Evolutionary conservation across 2,797 vertebrate species (phyloP), one percentile per base, ranked within the genome.

Genomic region (Melanotaenia pygmaea): DNA sequence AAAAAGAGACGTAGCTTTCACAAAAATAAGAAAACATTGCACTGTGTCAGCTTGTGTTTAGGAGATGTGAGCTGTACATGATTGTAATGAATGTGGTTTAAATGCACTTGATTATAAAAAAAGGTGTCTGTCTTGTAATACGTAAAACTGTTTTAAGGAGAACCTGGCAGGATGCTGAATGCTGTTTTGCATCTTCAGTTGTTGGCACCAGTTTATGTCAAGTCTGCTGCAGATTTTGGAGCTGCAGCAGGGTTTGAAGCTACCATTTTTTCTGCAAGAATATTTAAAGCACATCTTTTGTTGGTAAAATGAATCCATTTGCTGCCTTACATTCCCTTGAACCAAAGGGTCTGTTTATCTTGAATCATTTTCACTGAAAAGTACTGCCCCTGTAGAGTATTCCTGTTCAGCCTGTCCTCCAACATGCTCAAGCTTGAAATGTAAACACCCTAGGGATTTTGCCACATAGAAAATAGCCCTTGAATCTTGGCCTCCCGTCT

Each of bases 391-490:
- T 76, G 50, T 58, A 70, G 81, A 76, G 70, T 80, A 74, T 65
- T 47, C 64, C 57, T 32, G 60, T 60, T 43, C 38, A 35, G 53
- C 53, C 64, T 76, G 51, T 20, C 13, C 63, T 1, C 63, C 28
- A 1, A 53, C 72, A 73, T 59, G 77, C 64, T 7, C 43, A 47
- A 66, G 58, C 82, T 78, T 72, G 71, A 64, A 56, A 57, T 53
- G 38, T 12, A 67, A 85, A 67, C 43, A 72, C 65, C 74, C 40
- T 26, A 11, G 74, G 80, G 85, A 82, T 58, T 67, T 28, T 69
- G 58, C 73, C 60, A 70, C 62, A 59, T 86, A 79, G 89, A 81
- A 80, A 84, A 87, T 61, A 56, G 53, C 61, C 43, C 79, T 60
- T 73, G 11, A 8, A 54, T 65, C 26, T 10, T 0, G 2, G 45